A percentile compares a stretch with the other conserved stretches of the same genome.
Evolutionary conservation across 2,797 vertebrate species (phyloP).

Genomic region (Pseudochirops cupreus): DNA sequence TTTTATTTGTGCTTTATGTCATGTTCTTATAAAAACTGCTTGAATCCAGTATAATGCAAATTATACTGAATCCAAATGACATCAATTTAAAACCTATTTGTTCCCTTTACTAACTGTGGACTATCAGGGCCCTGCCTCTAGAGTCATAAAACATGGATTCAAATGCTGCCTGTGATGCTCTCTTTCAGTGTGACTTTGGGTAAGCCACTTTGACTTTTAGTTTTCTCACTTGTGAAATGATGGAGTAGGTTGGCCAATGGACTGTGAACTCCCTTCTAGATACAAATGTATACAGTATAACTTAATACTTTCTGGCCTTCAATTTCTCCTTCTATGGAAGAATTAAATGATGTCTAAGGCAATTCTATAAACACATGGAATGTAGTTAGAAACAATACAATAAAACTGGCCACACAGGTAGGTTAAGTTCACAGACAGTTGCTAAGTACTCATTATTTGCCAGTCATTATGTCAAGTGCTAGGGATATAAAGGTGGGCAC

Average conservation of each 20-base stretch:
- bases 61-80: neutral
- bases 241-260: neutral
- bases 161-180: neutral
- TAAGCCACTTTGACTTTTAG: neutral
- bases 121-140: neutral
- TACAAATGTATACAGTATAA: neutral
- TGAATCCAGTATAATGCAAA: neutral
- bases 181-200: neutral
- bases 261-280: neutral
- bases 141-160: neutral
- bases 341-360: neutral
- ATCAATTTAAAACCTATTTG: neutral
- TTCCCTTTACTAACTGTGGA: neutral
- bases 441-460: neutral
- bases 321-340: neutral
- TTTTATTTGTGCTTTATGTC: neutral
- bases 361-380: neutral
- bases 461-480: neutral
- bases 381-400: neutral
- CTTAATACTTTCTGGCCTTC: neutral
- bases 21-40: neutral
- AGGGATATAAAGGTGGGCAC: neutral
- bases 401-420: neutral
- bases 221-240: neutral
- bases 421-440: neutral